A percentile compares a stretch with the other conserved stretches of the same genome.
Conservation (phyloP, 2,888 invertebrate species). For the Clusia tigrina region DNA sequence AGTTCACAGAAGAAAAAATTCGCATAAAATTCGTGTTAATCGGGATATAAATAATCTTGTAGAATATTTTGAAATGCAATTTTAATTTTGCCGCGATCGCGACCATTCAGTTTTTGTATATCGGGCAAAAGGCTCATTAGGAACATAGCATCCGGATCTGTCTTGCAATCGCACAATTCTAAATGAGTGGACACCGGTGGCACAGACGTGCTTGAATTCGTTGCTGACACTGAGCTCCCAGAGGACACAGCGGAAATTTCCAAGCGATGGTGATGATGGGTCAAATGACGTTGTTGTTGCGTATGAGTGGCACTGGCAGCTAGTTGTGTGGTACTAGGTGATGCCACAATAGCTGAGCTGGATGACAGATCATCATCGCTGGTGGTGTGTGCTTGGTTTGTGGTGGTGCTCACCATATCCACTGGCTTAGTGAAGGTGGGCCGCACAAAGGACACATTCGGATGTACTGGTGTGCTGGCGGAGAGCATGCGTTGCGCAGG, state of each 20-base stretch:
- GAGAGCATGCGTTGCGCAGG: conserved; percentile 24
- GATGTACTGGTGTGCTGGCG: conserved; percentile 38
- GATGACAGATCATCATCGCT: conserved; percentile 2
- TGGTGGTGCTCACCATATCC: conserved; percentile 56
- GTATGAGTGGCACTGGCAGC: conserved; percentile 23
- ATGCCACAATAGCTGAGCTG: conserved; percentile 15
- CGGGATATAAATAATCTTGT: conserved; percentile 61
- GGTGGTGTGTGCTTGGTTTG: conserved; percentile 17
- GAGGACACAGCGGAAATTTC: conserved; percentile 31
- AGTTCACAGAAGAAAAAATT: neutral
- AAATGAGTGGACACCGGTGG: conserved; percentile 31
- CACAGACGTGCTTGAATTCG: conserved; percentile 25
- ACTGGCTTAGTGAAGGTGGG: conserved; percentile 55
- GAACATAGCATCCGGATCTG: conserved; percentile 64
- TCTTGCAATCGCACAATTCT: conserved; percentile 60
- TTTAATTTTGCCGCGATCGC: conserved; percentile 62
- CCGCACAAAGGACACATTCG: conserved; percentile 56
- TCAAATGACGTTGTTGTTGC: conserved; percentile 36
- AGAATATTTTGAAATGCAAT: conserved; percentile 62
- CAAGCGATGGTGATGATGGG: conserved; percentile 41
- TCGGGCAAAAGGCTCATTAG: conserved; percentile 62
- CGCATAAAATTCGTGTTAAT: too few relatives aligned
- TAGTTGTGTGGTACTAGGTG: conserved; percentile 9
- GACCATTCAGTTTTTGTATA: conserved; percentile 60
- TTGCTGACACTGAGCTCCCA: conserved; percentile 20